Evolutionary conservation across 2,797 vertebrate genomes (phyloP).

Genomic region (Cyprinella venusta): DNA sequence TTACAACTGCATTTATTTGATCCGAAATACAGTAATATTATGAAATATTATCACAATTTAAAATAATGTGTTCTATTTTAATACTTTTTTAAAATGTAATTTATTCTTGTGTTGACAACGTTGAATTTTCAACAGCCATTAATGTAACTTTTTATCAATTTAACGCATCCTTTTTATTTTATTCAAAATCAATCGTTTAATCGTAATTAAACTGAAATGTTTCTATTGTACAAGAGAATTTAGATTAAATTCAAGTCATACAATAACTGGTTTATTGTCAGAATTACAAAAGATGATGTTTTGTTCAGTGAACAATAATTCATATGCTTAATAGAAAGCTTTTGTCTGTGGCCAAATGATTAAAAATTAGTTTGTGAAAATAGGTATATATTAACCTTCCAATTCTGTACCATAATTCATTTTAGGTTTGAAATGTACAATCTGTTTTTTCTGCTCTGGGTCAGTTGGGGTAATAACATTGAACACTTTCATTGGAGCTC

Average conservation of each 20-base stretch:
- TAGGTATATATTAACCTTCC: neutral
- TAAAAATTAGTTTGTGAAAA: neutral
- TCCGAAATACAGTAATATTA: too few species aligned
- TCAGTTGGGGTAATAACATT: constrained; percentile 63
- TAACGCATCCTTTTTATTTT: neutral
- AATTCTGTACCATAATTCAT: constrained; percentile 10
- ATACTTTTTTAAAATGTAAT: too few species aligned
- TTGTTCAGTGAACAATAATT: neutral
- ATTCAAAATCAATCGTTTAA: too few species aligned
- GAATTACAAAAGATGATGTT: neutral
- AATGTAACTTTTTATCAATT: neutral
- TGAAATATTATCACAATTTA: too few species aligned
- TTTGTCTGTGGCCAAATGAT: constrained; percentile 6
- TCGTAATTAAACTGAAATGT: neutral
- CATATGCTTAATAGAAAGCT: neutral
- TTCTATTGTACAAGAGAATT: neutral
- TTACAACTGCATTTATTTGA: too few species aligned
- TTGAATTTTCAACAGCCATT: neutral
- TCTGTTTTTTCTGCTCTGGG: constrained; percentile 11
- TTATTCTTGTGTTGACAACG: neutral
- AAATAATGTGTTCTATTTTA: neutral
- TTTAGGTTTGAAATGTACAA: constrained; percentile 6
- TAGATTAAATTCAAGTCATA: neutral
- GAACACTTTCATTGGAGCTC: constrained; percentile 64
- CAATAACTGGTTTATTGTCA: neutral